Conservation (phyloP, 1,140 invertebrate species). For the Stegodyphus mimosarum region DNA sequence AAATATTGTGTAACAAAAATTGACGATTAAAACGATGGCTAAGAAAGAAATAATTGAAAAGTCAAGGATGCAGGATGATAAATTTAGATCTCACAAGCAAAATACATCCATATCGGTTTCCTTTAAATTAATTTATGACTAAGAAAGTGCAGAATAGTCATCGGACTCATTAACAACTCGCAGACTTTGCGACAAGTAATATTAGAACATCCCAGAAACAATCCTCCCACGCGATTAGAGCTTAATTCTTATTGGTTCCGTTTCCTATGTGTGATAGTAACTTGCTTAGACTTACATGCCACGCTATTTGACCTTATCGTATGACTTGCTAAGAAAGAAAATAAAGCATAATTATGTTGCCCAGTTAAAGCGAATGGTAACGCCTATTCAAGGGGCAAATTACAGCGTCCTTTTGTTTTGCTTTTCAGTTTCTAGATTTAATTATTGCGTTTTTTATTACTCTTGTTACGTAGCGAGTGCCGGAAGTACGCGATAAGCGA, state of each 20-base stretch:
- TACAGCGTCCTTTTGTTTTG: conserved; percentile 44
- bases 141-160: conserved; percentile 31
- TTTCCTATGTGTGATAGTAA: conserved; percentile 37
- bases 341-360: conserved; percentile 53
- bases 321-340: conserved; percentile 37
- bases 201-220: conserved; percentile 21
- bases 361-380: conserved; percentile 45
- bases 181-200: conserved; percentile 1
- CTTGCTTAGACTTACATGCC: conserved; percentile 23
- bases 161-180: conserved; percentile 16
- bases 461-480: conserved; percentile 44
- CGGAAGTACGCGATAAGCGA: conserved; percentile 57
- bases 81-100: too few relatives aligned
- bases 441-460: conserved; percentile 59
- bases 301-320: conserved; percentile 8
- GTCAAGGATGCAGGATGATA: too few relatives aligned
- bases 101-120: too few relatives aligned
- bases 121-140: background rate
- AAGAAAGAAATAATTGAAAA: too few relatives aligned
- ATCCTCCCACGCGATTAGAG: conserved; percentile 29
- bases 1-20: too few relatives aligned
- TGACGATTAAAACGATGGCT: too few relatives aligned
- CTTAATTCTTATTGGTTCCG: conserved; percentile 42
- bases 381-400: conserved; percentile 45
- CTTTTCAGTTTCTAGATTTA: conserved; percentile 57